These are phyloP conservation scores for Abramis brama DNA, from an alignment of 2,113 vertebrate species.

Conservation along the genomic window DNA sequence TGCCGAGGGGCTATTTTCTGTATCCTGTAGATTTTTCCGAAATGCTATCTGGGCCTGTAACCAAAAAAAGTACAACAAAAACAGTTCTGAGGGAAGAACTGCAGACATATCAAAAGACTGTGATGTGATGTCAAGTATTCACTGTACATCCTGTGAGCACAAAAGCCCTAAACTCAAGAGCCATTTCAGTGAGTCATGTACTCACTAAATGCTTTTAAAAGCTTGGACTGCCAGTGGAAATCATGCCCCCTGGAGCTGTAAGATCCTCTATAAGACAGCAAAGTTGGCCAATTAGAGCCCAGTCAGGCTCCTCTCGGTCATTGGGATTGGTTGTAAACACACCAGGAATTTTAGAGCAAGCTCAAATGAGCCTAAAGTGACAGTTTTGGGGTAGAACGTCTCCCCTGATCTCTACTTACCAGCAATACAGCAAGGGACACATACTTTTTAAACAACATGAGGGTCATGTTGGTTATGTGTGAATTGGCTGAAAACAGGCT, in stretches of 20 bases:
- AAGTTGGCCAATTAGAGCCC: conserved; percentile 44
- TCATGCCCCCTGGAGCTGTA: conserved; percentile 38
- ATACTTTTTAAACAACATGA: no score
- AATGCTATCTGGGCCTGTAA: not conserved
- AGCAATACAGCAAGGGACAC: not conserved
- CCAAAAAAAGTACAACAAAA: not conserved
- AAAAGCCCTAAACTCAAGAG: conserved; percentile 19
- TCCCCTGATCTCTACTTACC: not conserved
- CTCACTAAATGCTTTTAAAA: conserved; percentile 41
- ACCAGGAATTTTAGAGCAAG: conserved; percentile 10
- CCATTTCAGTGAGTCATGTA: conserved; percentile 22
- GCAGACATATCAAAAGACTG: conserved; percentile 1
- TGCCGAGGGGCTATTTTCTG: not conserved
- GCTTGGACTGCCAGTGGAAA: conserved; percentile 19
- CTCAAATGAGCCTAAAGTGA: conserved; percentile 13
- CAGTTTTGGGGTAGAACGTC: not conserved
- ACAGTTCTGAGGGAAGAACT: not conserved
- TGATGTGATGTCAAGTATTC: not conserved
- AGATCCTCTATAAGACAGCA: conserved; percentile 39
- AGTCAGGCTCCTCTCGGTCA: conserved; percentile 11
- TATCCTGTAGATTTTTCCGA: not conserved
- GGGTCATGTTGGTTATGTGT: not conserved
- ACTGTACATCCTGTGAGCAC: not conserved
- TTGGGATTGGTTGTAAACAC: conserved; percentile 40
- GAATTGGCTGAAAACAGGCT: not conserved